phyloP scores from a whole-genome alignment of 2,113 vertebrate species.

The Cyanistes caeruleus region DNA sequence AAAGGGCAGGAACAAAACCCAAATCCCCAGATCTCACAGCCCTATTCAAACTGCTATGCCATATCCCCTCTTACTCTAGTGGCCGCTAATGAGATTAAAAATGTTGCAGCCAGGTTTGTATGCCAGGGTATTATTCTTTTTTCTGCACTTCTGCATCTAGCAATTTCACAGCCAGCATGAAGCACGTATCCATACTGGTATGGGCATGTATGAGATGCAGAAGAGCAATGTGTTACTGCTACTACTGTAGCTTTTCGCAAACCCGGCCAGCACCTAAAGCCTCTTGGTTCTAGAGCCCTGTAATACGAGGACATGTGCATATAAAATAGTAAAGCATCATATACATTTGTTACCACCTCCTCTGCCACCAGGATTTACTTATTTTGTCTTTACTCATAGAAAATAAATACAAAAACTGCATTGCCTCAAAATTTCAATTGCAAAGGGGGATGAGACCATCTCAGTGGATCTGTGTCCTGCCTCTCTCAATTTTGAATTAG shows the following conservation, averaged over 20 bases:
- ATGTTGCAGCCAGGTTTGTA: not conserved
- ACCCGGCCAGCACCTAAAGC: not conserved
- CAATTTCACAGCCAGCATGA: not conserved
- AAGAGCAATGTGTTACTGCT: not conserved
- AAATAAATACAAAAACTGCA: not conserved
- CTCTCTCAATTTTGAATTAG: not conserved
- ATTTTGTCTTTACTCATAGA: not conserved
- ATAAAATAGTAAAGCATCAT: not conserved
- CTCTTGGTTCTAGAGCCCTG: not conserved
- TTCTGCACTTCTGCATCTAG: not conserved
- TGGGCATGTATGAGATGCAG: not conserved
- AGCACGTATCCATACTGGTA: not conserved
- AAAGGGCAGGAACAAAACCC: not conserved
- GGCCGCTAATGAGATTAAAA: not conserved
- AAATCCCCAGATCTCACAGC: not conserved
- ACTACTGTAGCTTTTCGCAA: not conserved
- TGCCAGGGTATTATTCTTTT: not conserved
- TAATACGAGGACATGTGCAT: accelerated
- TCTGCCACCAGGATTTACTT: not conserved
- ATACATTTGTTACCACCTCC: not conserved
- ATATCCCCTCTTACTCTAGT: not conserved
- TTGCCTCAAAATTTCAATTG: not conserved
- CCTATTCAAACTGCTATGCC: not conserved
- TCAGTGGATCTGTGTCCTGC: not conserved
- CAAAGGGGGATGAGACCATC: not conserved